Evolutionary conservation across 2,888 invertebrate genomes (phyloP).

Genomic region (Tipula vernalis): DNA sequence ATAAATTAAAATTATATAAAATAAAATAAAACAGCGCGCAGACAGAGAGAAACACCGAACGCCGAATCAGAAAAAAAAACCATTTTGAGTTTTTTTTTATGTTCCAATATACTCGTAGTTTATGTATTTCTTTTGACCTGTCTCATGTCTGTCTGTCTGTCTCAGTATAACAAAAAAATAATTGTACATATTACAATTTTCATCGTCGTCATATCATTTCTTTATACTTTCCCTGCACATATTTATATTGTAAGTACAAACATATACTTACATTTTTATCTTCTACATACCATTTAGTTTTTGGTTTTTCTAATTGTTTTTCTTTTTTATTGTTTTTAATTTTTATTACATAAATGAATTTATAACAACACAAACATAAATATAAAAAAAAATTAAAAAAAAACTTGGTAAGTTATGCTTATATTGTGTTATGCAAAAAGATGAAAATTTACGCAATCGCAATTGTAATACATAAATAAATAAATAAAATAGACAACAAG

Average conservation of each 20-base stretch:
- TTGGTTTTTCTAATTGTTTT: neutral
- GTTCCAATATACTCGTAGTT: neutral
- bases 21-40: neutral
- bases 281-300: neutral
- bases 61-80: neutral
- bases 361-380: neutral
- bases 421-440: neutral
- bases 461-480: neutral
- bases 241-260: neutral
- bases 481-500: neutral
- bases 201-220: neutral
- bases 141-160: neutral
- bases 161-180: neutral
- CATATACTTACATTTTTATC: neutral
- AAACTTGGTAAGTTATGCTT: neutral
- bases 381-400: neutral
- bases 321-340: neutral
- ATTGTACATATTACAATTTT: neutral
- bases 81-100: neutral
- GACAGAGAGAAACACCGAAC: neutral
- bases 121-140: neutral
- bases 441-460: neutral
- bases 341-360: neutral
- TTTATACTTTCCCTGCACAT: neutral
- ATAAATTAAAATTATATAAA: neutral